Conservation (phyloP, 37 sponge, comb jelly and placozoan genomes). For the Axinella damicornis region DNA sequence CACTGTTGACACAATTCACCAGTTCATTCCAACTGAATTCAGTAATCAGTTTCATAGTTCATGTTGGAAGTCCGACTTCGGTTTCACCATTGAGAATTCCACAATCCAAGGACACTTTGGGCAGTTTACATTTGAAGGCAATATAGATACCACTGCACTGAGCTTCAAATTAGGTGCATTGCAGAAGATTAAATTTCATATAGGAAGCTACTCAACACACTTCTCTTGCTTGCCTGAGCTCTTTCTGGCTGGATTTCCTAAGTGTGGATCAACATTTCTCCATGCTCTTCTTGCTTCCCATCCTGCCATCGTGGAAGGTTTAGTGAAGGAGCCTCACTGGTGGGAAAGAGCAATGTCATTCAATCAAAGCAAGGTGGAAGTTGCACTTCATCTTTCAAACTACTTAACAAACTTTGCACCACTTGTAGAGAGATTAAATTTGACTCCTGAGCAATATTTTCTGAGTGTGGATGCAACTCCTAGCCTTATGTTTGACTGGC, state of each 20-base stretch:
- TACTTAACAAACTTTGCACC: neutral
- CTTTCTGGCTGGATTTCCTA: conserved; percentile 10
- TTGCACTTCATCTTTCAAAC: neutral
- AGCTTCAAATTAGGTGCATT: neutral
- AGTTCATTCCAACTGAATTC: neutral
- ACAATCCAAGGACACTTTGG: neutral
- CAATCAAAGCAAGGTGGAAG: neutral
- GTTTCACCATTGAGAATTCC: neutral
- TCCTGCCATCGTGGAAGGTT: neutral
- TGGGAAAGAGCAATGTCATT: neutral
- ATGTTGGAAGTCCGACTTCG: neutral
- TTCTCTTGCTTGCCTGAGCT: neutral
- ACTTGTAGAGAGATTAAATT: neutral
- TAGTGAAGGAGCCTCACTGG: conserved; percentile 7
- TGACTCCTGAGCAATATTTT: too few relatives aligned
- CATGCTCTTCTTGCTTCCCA: neutral
- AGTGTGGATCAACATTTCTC: conserved; percentile 8
- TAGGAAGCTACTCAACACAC: too few relatives aligned
- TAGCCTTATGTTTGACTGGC: conserved; percentile 4
- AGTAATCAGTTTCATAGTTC: neutral
- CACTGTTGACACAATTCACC: neutral
- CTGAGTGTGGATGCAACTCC: neutral
- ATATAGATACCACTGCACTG: neutral
- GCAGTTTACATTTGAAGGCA: neutral
- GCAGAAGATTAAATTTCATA: too few relatives aligned